phyloP scores from a whole-genome alignment of 1,140 invertebrate species.

The Copidosoma floridanum region DNA sequence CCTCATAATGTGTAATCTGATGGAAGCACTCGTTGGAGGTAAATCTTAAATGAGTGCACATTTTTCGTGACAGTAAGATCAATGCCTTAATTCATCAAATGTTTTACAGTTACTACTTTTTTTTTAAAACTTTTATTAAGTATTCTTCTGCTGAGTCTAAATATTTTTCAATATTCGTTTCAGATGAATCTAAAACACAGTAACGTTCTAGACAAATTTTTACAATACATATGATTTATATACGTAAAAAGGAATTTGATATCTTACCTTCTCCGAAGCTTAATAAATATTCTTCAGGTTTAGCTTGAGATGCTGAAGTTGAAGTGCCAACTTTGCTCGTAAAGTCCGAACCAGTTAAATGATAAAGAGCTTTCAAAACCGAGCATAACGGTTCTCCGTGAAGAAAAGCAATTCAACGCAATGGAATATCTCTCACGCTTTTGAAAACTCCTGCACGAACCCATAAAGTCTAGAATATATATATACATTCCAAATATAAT shows the following conservation, averaged over 20 bases:
- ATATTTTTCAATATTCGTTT: too few species aligned
- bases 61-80: too few species aligned
- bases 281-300: not conserved
- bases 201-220: too few species aligned
- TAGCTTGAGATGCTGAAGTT: not conserved
- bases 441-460: not conserved
- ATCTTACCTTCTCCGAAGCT: not conserved
- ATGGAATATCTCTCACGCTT: not conserved
- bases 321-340: not conserved
- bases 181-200: too few species aligned
- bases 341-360: not conserved
- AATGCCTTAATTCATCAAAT: too few species aligned
- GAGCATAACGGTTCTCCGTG: not conserved
- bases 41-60: too few species aligned
- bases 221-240: too few species aligned
- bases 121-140: too few species aligned
- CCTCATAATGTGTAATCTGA: constrained; percentile 1
- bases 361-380: not conserved
- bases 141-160: too few species aligned
- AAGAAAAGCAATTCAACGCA: not conserved
- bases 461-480: constrained; percentile 1
- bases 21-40: not conserved
- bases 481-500: not conserved
- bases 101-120: too few species aligned
- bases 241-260: too few species aligned